These are phyloP conservation scores for Ennomos fuscantarius DNA, from an alignment of 2,888 invertebrate species.

Conservation along the genomic window DNA sequence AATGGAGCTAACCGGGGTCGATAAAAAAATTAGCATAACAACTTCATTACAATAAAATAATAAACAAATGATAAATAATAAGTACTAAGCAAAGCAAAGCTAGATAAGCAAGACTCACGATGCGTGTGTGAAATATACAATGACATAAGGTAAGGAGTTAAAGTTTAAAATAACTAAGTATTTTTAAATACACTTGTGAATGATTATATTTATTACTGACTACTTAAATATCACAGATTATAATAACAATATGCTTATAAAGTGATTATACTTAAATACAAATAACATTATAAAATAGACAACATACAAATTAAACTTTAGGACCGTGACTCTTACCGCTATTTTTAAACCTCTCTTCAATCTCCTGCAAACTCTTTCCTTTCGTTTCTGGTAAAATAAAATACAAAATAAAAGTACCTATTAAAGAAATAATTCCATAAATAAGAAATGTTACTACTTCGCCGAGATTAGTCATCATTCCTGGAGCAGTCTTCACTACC, in stretches of 20 bases:
- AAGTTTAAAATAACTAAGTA: too few relatives aligned
- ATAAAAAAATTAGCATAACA: too few relatives aligned
- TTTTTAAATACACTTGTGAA: background rate
- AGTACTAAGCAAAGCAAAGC: too few relatives aligned
- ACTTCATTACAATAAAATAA: too few relatives aligned
- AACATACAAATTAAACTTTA: slow-evolving; percentile 52
- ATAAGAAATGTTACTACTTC: slow-evolving; percentile 86
- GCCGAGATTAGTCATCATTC: slow-evolving; percentile 84
- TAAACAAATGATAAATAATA: too few relatives aligned
- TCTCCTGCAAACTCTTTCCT: slow-evolving; percentile 88
- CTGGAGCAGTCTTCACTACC: slow-evolving; percentile 88
- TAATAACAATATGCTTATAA: slow-evolving; percentile 54
- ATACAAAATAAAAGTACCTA: slow-evolving; percentile 85
- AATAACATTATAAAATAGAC: slow-evolving; percentile 29
- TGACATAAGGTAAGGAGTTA: too few relatives aligned
- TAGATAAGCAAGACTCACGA: too few relatives aligned
- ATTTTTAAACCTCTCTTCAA: slow-evolving; percentile 85
- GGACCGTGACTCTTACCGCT: slow-evolving; percentile 50
- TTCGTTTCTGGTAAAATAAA: slow-evolving; percentile 88
- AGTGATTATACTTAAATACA: slow-evolving; percentile 48
- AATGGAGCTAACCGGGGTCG: too few relatives aligned
- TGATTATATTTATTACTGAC: slow-evolving; percentile 4
- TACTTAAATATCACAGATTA: slow-evolving; percentile 76
- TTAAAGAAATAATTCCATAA: slow-evolving; percentile 85
- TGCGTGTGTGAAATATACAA: too few relatives aligned